These are phyloP conservation scores for Grallaria varia DNA, from an alignment of 2,113 vertebrate genomes.

Conservation along the genomic window DNA sequence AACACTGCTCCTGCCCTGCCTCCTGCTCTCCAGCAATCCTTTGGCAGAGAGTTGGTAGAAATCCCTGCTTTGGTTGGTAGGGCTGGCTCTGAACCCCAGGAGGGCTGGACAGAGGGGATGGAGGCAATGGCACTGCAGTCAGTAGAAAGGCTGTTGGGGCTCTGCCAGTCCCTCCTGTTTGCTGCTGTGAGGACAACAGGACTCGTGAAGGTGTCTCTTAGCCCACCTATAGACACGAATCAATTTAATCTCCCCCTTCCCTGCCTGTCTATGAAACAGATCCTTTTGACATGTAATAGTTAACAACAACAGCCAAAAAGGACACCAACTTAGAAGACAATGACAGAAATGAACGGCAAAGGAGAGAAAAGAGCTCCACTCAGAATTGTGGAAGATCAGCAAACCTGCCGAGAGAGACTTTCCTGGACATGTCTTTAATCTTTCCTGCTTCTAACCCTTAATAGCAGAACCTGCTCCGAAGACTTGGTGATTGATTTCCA, in stretches of 20 bases:
- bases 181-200: neutral
- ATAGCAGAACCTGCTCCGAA: constrained; percentile 19
- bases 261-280: neutral
- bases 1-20: neutral
- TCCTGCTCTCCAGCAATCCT: neutral
- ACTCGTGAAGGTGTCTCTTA: neutral
- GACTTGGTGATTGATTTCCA: constrained; percentile 49
- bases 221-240: neutral
- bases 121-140: neutral
- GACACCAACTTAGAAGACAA: neutral
- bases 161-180: neutral
- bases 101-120: neutral
- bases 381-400: neutral
- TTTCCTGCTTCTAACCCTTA: constrained; percentile 1
- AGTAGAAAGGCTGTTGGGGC: neutral
- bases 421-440: constrained; percentile 39
- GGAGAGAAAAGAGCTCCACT: neutral
- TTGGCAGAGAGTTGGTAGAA: neutral
- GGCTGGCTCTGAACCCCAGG: neutral
- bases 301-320: neutral
- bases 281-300: neutral
- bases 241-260: neutral
- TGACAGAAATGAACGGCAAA: neutral
- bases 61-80: neutral
- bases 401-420: neutral